Base-by-base conservation (phyloP, 1,140 invertebrate species). In the Meteorus sp. region DNA sequence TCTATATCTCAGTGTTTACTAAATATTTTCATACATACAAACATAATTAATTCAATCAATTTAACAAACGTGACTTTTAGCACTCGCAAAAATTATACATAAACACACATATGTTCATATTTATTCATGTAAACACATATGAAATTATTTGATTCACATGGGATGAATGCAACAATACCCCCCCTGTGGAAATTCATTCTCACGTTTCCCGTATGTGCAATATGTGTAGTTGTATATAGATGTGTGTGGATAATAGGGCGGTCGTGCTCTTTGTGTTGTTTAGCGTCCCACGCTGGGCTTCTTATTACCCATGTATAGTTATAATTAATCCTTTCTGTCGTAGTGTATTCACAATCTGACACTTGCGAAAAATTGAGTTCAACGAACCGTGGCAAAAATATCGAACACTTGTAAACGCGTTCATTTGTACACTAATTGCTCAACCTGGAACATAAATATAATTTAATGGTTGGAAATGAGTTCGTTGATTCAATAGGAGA, bases 261-360 rank as follows among this genome's bases (percentile, higher is more conserved):
- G 39, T 43, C 41, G 60, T 58, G 35, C 35, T n/a, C 20, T 52
- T 56, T 47, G 69, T 66, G 52, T 60, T 53, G 53, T 64, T 29
- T 57, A 57, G 50, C 56, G 52, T 69, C 70, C 59, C 70, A 72
- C 70, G 68, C 65, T 67, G 61, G 60, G 61, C 60, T 66, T 62
- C 65, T 68, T 65, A 66, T 70, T 69, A 70, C 66, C 41, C 41
- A 25, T 44, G 37, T 57, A 61, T 53, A 62, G 56, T 66, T 68
- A 62, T 71, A 72, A 72, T 72, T 72, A 68, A 67, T 64, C 35
- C 62, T 59, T 62, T 55, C 59, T 47, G 41, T 13, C 41, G 31
- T n/a, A 22, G 37, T 33, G 20, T 55, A n/a, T 4, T 39, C 8
- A 37, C 35, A 29, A 33, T 37, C 31, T 47, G 23, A 27, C n/a